Base-by-base conservation (phyloP, 2,797 vertebrate species). In the Ptychadena robeensis region DNA sequence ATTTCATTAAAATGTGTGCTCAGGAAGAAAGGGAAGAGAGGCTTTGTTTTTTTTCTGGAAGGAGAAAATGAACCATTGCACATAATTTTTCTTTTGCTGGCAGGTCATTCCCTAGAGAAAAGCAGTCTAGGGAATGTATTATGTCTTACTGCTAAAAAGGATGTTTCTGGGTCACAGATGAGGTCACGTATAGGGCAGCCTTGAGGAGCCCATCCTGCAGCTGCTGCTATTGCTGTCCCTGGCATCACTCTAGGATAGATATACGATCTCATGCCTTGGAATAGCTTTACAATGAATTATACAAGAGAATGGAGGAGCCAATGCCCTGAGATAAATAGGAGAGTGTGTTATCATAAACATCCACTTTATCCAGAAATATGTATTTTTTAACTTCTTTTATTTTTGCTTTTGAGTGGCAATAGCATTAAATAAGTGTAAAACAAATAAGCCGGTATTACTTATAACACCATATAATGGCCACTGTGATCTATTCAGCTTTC, bases 81-180 rank as follows among this genome's bases (percentile, higher is more conserved):
- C 30, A 80, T 40, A 18, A 44, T 38, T 76, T 80, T 80, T 76
- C 78, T 79, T 83, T 80, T 59, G n/a, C 76, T 80, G 66, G 18
- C 72, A 71, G 37, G 22, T 48, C 59, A 67, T 32, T 85, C 78
- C 78, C 71, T n/a, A 37, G 78, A 85, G 65, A 44, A 76, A 64
- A 73, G 30, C 57, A 65, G 78, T 78, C 72, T 80, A 37, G 78
- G 82, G 82, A 85, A 38, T 37, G 64, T 71, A 76, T 80, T 80
- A 76, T 76, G 37, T 85, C 71, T 85, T 37, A 38, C 30, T 85
- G 78, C 73, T 85, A 80, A 85, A 80, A 85, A 71, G 38, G 65
- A 80, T 74, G 72, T 80, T 85, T 81, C 82, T 80, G 82, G 82
- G 78, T 85, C 78, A 85, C 34, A 76, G 82, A 80, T 76, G 72